These are phyloP conservation scores for Galerucella pusilla DNA, from an alignment of 2,888 invertebrate species.

Conservation along the genomic window DNA sequence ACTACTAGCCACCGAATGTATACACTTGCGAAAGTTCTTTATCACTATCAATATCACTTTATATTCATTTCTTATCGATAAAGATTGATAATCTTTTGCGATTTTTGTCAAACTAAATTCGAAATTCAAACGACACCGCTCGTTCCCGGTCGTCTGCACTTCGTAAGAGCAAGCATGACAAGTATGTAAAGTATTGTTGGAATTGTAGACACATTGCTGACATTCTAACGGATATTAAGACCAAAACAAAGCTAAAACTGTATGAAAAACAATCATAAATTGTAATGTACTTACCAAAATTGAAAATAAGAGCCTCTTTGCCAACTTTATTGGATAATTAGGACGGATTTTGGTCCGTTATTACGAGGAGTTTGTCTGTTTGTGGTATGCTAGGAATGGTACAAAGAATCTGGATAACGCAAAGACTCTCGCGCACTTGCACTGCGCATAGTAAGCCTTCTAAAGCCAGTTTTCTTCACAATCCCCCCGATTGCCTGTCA, in stretches of 20 bases:
- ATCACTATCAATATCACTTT: slow-evolving; percentile 49
- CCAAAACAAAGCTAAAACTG: slow-evolving; percentile 70
- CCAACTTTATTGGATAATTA: slow-evolving; percentile 73
- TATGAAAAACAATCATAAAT: slow-evolving; percentile 71
- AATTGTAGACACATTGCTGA: slow-evolving; percentile 79
- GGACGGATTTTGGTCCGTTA: slow-evolving; percentile 76
- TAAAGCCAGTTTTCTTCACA: slow-evolving; percentile 66
- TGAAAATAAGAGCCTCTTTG: slow-evolving; percentile 73
- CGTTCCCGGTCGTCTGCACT: slow-evolving; percentile 62
- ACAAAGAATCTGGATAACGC: slow-evolving; percentile 98
- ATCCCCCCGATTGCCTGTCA: slow-evolving; percentile 44
- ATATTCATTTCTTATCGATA: slow-evolving; percentile 27
- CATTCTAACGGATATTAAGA: slow-evolving; percentile 76
- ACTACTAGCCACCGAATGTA: slow-evolving; percentile 42
- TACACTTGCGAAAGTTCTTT: slow-evolving; percentile 52
- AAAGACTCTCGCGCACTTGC: slow-evolving; percentile 83
- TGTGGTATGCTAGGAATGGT: slow-evolving; percentile 97
- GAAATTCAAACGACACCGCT: slow-evolving; percentile 61
- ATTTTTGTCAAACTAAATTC: slow-evolving; percentile 51
- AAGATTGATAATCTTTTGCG: slow-evolving; percentile 34
- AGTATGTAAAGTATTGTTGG: slow-evolving; percentile 83
- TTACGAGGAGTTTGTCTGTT: slow-evolving; percentile 79
- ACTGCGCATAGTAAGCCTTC: slow-evolving; percentile 81
- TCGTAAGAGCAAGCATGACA: slow-evolving; percentile 77
- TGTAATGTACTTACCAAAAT: slow-evolving; percentile 79